phyloP scores from a whole-genome alignment of 1,140 invertebrate genomes.

The Mylabris phalerata region DNA sequence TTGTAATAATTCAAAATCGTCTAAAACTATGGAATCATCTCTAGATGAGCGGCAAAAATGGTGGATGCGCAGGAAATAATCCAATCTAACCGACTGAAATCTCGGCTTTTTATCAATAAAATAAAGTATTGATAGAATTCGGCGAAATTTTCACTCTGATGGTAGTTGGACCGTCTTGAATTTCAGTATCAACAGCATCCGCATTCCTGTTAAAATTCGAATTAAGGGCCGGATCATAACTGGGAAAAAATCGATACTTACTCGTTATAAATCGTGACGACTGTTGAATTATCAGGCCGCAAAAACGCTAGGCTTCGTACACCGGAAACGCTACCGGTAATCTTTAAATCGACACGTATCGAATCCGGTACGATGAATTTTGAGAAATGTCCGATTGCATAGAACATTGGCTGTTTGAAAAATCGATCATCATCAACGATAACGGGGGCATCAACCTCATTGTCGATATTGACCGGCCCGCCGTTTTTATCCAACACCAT shows the following conservation, averaged over 20 bases:
- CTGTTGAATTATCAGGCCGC: conserved; percentile 46
- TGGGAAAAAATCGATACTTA: neutral
- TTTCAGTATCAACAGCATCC: too few relatives aligned
- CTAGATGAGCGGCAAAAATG: too few relatives aligned
- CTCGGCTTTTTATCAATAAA: too few relatives aligned
- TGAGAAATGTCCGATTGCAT: conserved; percentile 60
- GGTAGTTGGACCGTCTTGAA: too few relatives aligned
- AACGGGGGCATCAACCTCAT: conserved; percentile 60
- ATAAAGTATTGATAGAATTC: too few relatives aligned
- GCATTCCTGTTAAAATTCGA: too few relatives aligned
- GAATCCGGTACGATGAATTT: conserved; percentile 52
- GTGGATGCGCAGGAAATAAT: too few relatives aligned
- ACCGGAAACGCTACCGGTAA: neutral
- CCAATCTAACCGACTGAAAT: too few relatives aligned
- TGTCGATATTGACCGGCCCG: conserved; percentile 61
- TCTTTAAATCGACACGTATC: conserved; percentile 29
- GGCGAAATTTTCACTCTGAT: too few relatives aligned
- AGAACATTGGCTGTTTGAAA: conserved; percentile 66
- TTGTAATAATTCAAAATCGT: too few relatives aligned
- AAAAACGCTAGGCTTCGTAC: conserved; percentile 42
- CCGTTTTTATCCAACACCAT: conserved; percentile 57
- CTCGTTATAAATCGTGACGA: conserved; percentile 34
- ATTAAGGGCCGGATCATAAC: too few relatives aligned
- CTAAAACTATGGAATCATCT: too few relatives aligned
- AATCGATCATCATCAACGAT: conserved; percentile 56